Evolutionary conservation across 1,140 invertebrate genomes (phyloP), one percentile per base, ranked within the genome.

Genomic region (Anoplophora glabripennis): DNA sequence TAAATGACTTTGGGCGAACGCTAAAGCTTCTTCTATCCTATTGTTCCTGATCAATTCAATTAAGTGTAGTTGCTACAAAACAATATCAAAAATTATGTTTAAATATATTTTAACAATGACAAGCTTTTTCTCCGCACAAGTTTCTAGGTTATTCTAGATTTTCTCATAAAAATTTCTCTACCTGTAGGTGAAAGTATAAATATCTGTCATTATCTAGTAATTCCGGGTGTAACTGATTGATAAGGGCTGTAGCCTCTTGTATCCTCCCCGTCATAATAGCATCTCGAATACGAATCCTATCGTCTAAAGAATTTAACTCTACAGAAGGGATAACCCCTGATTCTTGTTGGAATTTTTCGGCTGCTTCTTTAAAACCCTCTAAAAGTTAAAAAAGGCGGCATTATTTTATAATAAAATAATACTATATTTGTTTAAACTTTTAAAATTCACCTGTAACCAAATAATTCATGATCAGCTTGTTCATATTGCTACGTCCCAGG

Each of bases 351-450:
- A 99, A 98, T 76, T 96, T 98, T 71, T 98, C 90, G 0, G 96
- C 96, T 18, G 96, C 96, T 78, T 98, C 96, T 77, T 99, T 98
- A 69, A 97, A 98, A 7, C 95, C 94, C 75, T 98, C 95, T 96
- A 73, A 4, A 82, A 64, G 14, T n/a, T 40, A 40, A n/a, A 40
- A 40, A 0, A 40, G 21, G 14, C 11, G 9, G 9, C 9, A 14
- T 7, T 40, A 21, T 18, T 40, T 40, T 18, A 21, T 11, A 53
- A 18, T 3, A 18, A 37, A 18, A 17, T 21, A 17, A 7, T 7
- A 58, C 18, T n/a, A 44, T 66, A 54, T 54, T 61, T 53, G 51
- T 64, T 67, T 64, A 62, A 46, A 55, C 9, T 28, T 21, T 17
- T 12, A 57, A 49, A 64, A 58, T 64, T 77, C 81, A 94, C 93